Conservation (phyloP, 2,113 vertebrate species). For the Chamaea fasciata region DNA sequence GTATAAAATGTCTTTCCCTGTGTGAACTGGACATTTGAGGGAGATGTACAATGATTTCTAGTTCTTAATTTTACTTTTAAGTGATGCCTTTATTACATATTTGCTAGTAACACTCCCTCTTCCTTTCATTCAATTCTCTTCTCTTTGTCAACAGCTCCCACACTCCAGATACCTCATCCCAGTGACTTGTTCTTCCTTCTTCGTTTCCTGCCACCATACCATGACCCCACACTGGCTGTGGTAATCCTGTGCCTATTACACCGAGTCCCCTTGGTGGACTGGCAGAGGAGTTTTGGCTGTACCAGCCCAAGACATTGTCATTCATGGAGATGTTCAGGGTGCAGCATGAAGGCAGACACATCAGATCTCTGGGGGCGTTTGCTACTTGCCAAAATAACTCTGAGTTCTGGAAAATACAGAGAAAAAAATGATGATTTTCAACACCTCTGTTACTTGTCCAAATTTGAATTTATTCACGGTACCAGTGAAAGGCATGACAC, state of each 20-base stretch:
- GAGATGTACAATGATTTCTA: background rate
- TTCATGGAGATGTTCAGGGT: background rate
- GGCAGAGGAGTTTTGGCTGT: background rate
- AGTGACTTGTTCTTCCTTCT: background rate
- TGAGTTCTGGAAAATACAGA: background rate
- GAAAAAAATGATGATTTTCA: constrained; percentile 19
- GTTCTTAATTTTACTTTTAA: background rate
- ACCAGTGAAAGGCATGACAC: background rate
- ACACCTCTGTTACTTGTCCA: background rate
- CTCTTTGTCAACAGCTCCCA: background rate
- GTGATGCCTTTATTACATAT: background rate
- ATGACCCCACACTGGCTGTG: background rate
- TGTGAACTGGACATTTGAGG: background rate
- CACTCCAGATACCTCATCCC: background rate
- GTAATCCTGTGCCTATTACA: background rate
- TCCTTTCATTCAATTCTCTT: background rate
- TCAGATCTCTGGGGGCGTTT: background rate
- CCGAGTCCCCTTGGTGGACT: background rate
- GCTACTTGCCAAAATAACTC: background rate
- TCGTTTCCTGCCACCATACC: background rate
- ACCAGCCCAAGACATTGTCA: background rate
- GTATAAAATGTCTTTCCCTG: background rate
- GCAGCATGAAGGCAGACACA: background rate
- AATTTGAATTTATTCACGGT: constrained; percentile 5
- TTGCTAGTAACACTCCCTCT: background rate